Conservation (phyloP, 2,113 vertebrate species). For the Serinus canaria region DNA sequence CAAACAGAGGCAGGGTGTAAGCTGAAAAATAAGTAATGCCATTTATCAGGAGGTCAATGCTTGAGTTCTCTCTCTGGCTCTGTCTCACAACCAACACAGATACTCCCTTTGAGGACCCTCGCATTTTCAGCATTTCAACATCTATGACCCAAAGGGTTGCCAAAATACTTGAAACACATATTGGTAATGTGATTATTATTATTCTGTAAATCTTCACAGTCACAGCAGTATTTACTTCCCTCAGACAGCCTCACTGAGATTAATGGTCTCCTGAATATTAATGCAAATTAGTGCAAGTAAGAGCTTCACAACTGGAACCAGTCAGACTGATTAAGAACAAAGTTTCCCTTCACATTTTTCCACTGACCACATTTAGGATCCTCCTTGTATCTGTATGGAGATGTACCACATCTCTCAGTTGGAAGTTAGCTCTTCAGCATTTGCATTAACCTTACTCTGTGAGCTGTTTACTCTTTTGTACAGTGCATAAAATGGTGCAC, state of each 20-base stretch:
- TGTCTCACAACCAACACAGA: neutral
- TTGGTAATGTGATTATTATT: neutral
- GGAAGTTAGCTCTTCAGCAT: neutral
- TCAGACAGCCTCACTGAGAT: neutral
- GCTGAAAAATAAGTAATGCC: neutral
- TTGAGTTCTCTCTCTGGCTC: neutral
- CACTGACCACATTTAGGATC: neutral
- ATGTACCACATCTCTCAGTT: fast-evolving
- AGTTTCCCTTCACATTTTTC: neutral
- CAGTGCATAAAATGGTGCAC: neutral
- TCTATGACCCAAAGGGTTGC: neutral
- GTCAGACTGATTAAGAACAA: neutral
- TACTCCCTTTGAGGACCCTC: neutral
- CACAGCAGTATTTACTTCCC: neutral
- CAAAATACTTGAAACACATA: neutral
- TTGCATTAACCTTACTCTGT: neutral
- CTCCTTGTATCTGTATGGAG: neutral
- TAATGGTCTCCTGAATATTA: neutral
- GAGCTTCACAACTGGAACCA: neutral
- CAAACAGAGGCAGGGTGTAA: neutral
- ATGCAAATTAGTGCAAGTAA: neutral
- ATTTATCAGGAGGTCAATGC: neutral
- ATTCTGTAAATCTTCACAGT: neutral
- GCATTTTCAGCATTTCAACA: neutral
- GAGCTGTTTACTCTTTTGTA: neutral